Evolutionary conservation across 2,113 vertebrate genomes (phyloP).

Genomic region (Pelvicachromis taeniatus): DNA sequence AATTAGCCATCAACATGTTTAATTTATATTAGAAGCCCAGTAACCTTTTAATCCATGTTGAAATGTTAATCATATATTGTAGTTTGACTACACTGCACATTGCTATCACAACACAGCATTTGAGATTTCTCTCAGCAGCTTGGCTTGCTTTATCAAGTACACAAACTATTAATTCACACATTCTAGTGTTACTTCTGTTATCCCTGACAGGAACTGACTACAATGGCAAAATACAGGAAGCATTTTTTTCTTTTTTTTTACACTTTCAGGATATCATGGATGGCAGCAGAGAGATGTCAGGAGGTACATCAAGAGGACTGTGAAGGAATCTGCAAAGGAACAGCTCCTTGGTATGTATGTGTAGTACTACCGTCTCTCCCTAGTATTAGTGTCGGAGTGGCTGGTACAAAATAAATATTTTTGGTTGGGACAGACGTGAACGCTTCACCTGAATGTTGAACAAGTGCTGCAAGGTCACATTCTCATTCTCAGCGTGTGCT

Average conservation of each 20-base stretch:
- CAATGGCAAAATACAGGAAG: not conserved
- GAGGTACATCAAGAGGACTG: not conserved
- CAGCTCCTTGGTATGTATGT: slow-evolving; percentile 2
- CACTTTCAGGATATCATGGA: not conserved
- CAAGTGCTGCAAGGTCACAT: slow-evolving; percentile 45
- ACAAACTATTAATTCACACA: not conserved
- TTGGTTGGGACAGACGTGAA: slow-evolving; percentile 3
- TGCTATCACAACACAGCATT: not conserved
- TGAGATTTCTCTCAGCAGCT: not conserved
- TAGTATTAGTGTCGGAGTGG: not conserved
- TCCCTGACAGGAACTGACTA: not conserved
- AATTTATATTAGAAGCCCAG: not conserved
- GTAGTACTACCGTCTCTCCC: not conserved
- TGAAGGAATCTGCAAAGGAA: not conserved
- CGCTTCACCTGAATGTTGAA: slow-evolving; percentile 38
- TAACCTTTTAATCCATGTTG: not conserved
- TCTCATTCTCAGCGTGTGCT: slow-evolving; percentile 26
- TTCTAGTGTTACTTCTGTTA: not conserved
- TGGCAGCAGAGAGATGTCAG: not conserved
- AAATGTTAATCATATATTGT: not conserved
- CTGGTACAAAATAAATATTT: slow-evolving; percentile 39
- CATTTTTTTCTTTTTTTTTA: not conserved
- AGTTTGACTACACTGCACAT: not conserved
- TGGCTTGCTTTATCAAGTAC: not conserved
- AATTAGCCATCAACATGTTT: not conserved